These are phyloP conservation scores for Mohoua ochrocephala DNA, from an alignment of 2,113 vertebrate species.

Conservation along the genomic window DNA sequence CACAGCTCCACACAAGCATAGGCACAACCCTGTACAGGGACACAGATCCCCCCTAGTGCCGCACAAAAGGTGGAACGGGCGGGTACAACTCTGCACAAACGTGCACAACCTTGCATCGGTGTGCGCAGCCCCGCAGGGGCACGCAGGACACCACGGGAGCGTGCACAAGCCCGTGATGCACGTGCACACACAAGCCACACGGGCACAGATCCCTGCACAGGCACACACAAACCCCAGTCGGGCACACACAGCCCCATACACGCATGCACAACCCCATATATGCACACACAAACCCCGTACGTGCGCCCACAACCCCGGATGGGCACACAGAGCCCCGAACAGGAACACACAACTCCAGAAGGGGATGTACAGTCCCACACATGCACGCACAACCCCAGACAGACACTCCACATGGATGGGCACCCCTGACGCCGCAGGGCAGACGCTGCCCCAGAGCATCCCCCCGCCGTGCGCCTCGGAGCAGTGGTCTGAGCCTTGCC, in stretches of 20 bases:
- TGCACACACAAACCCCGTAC: fast-evolving
- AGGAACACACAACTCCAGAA: fast-evolving
- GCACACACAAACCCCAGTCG: neutral
- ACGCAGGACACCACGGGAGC: fast-evolving
- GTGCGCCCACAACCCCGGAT: neutral
- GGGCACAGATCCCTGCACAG: neutral
- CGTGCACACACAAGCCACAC: fast-evolving
- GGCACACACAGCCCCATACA: fast-evolving
- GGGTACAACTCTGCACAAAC: neutral
- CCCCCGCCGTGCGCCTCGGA: fast-evolving
- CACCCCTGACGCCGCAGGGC: fast-evolving
- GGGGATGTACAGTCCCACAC: fast-evolving
- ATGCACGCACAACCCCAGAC: neutral
- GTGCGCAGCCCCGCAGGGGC: fast-evolving
- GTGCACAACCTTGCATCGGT: neutral
- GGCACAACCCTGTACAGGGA: neutral
- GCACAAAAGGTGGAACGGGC: too few species aligned
- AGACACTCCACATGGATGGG: fast-evolving
- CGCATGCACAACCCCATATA: fast-evolving
- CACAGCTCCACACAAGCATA: neutral
- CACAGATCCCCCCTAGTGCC: fast-evolving
- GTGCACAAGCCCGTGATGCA: neutral
- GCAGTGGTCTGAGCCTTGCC: neutral
- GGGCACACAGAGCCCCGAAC: fast-evolving
- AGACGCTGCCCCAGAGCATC: neutral